These are phyloP conservation scores for Diorhabda sublineata DNA, from an alignment of 1,140 invertebrate genomes.

Conservation along the genomic window DNA sequence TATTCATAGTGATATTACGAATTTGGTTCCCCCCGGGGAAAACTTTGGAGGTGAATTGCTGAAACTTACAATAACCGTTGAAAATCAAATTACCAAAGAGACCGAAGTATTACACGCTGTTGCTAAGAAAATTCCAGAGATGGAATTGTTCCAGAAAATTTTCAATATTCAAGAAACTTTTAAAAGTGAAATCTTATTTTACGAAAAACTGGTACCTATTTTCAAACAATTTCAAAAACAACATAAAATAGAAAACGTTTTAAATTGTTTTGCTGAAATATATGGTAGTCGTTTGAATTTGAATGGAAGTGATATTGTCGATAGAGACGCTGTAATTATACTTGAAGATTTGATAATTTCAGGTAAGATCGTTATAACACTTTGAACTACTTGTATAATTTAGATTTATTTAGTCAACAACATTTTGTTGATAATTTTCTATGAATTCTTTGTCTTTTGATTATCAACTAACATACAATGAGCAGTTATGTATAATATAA, in stretches of 20 bases:
- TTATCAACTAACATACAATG: too few relatives aligned
- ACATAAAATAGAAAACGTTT: constrained; percentile 6
- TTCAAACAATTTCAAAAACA: constrained; percentile 9
- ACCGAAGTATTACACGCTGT: background rate
- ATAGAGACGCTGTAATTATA: constrained; percentile 17
- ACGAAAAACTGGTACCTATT: constrained; percentile 14
- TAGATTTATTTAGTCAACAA: too few relatives aligned
- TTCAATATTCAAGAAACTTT: constrained; percentile 48
- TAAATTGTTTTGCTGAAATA: constrained; percentile 21
- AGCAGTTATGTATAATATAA: too few relatives aligned
- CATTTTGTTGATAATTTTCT: too few relatives aligned
- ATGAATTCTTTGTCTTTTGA: too few relatives aligned
- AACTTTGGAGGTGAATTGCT: background rate
- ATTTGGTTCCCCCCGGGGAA: background rate
- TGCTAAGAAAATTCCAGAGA: constrained; percentile 38
- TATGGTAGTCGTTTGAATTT: constrained; percentile 20
- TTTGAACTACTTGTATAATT: too few relatives aligned
- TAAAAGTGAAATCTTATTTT: constrained; percentile 36
- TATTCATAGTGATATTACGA: background rate
- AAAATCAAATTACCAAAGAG: background rate
- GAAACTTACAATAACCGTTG: background rate
- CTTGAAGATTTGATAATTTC: constrained; percentile 25
- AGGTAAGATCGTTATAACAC: constrained; percentile 25
- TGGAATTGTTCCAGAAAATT: constrained; percentile 39
- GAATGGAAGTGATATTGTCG: constrained; percentile 1